A percentile compares a stretch with the other conserved stretches of the same genome.
Conservation (phyloP, 2,113 vertebrate genomes). For the Xenopus borealis region DNA sequence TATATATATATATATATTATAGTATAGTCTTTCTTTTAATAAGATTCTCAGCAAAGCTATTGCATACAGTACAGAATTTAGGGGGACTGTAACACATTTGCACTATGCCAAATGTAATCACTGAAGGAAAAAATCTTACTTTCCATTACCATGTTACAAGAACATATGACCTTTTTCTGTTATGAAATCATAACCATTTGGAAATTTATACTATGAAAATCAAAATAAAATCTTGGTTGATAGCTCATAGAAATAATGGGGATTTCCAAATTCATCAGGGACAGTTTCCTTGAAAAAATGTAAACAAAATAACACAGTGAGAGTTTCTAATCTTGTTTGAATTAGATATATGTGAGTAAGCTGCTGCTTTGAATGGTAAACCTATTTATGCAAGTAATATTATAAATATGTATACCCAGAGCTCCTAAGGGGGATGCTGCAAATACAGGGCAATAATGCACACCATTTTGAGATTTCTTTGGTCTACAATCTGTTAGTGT, state of each 20-base stretch:
- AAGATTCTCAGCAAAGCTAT: background rate
- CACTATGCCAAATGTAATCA: too few relatives aligned
- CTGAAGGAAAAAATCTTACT: too few relatives aligned
- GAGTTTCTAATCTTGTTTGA: constrained; percentile 32
- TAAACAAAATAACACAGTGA: background rate
- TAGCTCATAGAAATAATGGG: too few relatives aligned
- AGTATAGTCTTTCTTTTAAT: too few relatives aligned
- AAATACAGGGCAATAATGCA: constrained; percentile 24
- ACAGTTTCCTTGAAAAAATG: constrained; percentile 23
- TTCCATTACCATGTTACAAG: too few relatives aligned
- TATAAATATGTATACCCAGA: constrained; percentile 40
- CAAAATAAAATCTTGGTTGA: too few relatives aligned
- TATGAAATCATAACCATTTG: too few relatives aligned
- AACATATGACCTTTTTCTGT: too few relatives aligned
- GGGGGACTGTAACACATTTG: too few relatives aligned
- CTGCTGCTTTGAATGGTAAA: constrained; percentile 13
- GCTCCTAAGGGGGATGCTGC: constrained; percentile 18
- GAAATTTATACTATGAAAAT: too few relatives aligned
- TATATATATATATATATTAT: too few relatives aligned
- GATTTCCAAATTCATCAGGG: constrained; percentile 13
- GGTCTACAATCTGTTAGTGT: constrained; percentile 25
- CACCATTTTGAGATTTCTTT: constrained; percentile 34
- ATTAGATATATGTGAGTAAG: constrained; percentile 18
- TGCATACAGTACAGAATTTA: background rate
- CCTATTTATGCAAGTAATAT: constrained; percentile 29